These are phyloP conservation scores for Lacanobia oleracea DNA, from an alignment of 2,888 invertebrate species.

Conservation along the genomic window DNA sequence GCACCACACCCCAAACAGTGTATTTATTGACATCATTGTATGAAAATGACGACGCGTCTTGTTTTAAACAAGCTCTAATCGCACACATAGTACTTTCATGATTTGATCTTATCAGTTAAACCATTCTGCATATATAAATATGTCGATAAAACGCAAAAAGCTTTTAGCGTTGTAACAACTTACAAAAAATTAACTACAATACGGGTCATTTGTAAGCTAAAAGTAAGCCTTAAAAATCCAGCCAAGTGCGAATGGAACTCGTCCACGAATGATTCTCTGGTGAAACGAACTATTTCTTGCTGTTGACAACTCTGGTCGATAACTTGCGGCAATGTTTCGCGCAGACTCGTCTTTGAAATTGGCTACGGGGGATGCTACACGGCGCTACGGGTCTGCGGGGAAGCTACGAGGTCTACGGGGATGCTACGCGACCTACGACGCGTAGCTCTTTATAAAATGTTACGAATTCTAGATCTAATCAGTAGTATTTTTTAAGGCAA, in stretches of 20 bases:
- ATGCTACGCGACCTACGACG: conserved; percentile 12
- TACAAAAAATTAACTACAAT: background rate
- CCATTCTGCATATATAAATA: conserved; percentile 28
- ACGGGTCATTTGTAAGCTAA: no score
- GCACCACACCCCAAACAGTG: conserved; percentile 31
- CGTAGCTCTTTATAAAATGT: background rate
- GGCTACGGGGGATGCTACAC: background rate
- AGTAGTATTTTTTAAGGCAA: no score
- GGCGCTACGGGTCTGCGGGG: background rate
- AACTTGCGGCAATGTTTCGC: no score
- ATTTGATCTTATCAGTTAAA: conserved; percentile 33
- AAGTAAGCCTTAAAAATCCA: background rate
- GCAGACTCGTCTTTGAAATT: background rate
- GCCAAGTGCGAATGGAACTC: no score
- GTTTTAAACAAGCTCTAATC: conserved; percentile 44
- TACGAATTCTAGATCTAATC: no score
- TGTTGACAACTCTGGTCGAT: no score
- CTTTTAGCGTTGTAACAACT: conserved; percentile 1
- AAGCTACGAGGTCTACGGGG: background rate
- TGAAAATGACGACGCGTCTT: conserved; percentile 59
- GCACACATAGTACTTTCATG: conserved; percentile 31
- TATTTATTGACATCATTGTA: conserved; percentile 64
- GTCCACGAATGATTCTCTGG: no score
- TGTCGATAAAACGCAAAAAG: background rate
- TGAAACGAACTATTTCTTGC: no score